phyloP scores from a whole-genome alignment of 2,113 vertebrate species.

The Emydocephalus ijimae region DNA sequence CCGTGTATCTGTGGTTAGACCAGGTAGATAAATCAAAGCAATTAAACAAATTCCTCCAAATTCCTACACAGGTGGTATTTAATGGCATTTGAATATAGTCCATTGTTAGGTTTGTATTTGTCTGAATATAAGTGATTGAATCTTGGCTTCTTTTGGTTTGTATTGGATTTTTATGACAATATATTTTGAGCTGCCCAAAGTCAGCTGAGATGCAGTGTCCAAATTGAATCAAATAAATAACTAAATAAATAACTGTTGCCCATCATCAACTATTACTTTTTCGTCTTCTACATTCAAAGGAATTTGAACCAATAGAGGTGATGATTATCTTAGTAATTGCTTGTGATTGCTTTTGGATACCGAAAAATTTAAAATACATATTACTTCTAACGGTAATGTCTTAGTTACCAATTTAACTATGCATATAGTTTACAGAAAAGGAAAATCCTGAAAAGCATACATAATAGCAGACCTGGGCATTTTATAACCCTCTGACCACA shows the following conservation, averaged over 20 bases:
- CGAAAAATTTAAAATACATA: background rate
- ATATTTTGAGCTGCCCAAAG: background rate
- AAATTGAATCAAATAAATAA: background rate
- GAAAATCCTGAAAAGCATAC: background rate
- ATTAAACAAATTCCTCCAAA: background rate
- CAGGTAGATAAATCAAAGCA: background rate
- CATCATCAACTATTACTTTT: background rate
- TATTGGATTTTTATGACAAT: background rate
- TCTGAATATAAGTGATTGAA: background rate
- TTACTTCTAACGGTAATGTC: background rate
- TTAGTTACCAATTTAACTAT: background rate
- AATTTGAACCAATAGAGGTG: background rate
- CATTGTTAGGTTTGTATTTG: background rate
- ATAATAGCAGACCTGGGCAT: background rate
- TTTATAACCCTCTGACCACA: background rate
- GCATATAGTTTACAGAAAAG: background rate
- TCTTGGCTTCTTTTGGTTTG: background rate
- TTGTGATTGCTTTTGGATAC: background rate
- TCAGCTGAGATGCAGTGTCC: background rate
- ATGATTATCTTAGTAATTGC: background rate
- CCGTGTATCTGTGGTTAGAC: background rate
- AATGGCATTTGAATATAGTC: background rate
- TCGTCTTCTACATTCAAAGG: background rate
- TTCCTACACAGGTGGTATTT: too few relatives aligned
- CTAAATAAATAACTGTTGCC: background rate